Conservation (phyloP, 2,888 invertebrate species). For the Polymixis lichenea region DNA sequence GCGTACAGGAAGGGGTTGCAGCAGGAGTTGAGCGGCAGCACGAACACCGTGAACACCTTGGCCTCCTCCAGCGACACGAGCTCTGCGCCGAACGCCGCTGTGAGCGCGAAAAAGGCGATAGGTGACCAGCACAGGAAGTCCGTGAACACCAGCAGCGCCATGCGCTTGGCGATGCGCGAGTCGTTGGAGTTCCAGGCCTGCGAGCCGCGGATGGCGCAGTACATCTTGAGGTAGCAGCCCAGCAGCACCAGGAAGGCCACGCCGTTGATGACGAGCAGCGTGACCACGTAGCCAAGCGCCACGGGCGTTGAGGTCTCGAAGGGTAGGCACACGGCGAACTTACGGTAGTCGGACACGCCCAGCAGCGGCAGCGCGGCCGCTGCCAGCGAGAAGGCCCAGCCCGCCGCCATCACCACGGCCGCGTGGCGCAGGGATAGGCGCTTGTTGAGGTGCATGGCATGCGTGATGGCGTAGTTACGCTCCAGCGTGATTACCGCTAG, state of each 20-base stretch:
- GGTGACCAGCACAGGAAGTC: constrained; percentile 99
- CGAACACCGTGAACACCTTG: constrained; percentile 98
- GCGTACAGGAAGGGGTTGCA: constrained; percentile 99
- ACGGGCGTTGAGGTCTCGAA: constrained; percentile 96
- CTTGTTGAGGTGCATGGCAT: constrained; percentile 99
- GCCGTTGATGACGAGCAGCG: constrained; percentile 97
- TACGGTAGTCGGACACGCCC: constrained; percentile 98
- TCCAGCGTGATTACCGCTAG: constrained; percentile 98
- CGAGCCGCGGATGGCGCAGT: constrained; percentile 98
- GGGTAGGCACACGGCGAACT: constrained; percentile 98
- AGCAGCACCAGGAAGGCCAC: constrained; percentile 98
- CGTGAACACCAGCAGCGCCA: constrained; percentile 99
- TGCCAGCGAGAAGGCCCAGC: constrained; percentile 97
- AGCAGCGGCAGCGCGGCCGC: constrained; percentile 97
- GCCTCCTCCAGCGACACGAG: constrained; percentile 98
- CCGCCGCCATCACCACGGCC: constrained; percentile 96
- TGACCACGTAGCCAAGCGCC: constrained; percentile 96
- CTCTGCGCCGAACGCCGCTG: constrained; percentile 97
- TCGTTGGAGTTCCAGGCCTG: constrained; percentile 99
- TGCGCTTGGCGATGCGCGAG: constrained; percentile 98
- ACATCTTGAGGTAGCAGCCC: constrained; percentile 99
- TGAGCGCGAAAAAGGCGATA: constrained; percentile 98
- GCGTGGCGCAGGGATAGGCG: constrained; percentile 97
- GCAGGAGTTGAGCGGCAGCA: constrained; percentile 98
- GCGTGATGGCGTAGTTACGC: constrained; percentile 98